Evolutionary conservation across 2,113 vertebrate species (phyloP).

Genomic region (Tachysurus fulvidraco): DNA sequence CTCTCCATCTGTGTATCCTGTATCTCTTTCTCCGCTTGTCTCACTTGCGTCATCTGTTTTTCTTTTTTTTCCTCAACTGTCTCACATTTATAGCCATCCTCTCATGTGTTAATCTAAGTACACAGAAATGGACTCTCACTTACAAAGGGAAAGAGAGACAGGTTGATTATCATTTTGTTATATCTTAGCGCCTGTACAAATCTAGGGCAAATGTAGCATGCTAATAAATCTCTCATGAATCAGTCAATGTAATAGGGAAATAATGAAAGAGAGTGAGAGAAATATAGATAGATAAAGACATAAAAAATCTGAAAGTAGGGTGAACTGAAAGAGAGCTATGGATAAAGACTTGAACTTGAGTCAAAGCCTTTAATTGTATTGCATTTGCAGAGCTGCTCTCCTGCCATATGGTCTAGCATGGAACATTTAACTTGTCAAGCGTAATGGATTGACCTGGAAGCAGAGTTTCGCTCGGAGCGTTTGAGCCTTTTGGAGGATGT

Average conservation of each 20-base stretch:
- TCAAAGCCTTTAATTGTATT: conserved; percentile 86
- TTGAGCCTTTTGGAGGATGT: conserved; percentile 77
- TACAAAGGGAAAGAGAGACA: neutral
- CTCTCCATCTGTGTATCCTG: conserved; percentile 17
- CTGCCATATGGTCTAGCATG: conserved; percentile 88
- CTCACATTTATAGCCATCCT: neutral
- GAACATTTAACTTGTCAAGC: conserved; percentile 92
- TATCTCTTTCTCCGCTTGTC: conserved; percentile 2
- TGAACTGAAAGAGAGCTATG: conserved; percentile 31
- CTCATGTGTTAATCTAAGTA: neutral
- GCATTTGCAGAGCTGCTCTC: conserved; percentile 80
- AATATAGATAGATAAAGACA: neutral
- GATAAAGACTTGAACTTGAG: conserved; percentile 72
- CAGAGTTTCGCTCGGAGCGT: conserved; percentile 84
- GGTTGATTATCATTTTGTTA: neutral
- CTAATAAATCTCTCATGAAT: neutral
- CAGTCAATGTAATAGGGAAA: neutral
- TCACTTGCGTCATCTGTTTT: conserved; percentile 16
- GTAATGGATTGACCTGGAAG: conserved; percentile 92
- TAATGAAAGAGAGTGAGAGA: neutral
- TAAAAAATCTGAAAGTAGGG: neutral
- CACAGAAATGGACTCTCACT: neutral
- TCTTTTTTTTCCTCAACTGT: conserved; percentile 9
- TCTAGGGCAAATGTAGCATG: neutral
- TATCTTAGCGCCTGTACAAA: neutral